Conservation (phyloP, 2,888 invertebrate genomes). For the Automeris io region DNA sequence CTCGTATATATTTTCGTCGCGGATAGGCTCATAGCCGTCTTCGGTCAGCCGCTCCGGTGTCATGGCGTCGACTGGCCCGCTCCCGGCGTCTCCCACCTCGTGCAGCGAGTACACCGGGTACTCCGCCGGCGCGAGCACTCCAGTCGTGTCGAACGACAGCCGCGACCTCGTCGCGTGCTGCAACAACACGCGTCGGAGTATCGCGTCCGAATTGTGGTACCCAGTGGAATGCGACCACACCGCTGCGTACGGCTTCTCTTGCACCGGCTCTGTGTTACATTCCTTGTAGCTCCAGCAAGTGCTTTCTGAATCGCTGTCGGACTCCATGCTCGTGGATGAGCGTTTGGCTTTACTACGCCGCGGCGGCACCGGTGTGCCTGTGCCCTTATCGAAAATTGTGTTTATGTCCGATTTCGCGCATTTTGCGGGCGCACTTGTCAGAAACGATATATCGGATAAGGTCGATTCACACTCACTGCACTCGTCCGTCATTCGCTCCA, state of each 20-base stretch:
- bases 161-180: constrained; percentile 55
- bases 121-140: constrained; percentile 49
- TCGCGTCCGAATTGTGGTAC: constrained; percentile 64
- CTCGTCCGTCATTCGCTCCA: constrained; percentile 47
- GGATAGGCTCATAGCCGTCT: constrained; percentile 67
- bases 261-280: constrained; percentile 43
- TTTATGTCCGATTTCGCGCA: constrained; percentile 34
- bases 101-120: constrained; percentile 59
- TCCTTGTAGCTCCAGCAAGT: constrained; percentile 71
- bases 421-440: constrained; percentile 48
- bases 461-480: constrained; percentile 53
- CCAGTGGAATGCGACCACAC: constrained; percentile 68
- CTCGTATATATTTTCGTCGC: constrained; percentile 71
- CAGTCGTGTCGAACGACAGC: constrained; percentile 58
- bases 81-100: constrained; percentile 65
- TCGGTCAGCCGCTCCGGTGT: constrained; percentile 63
- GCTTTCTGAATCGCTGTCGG: constrained; percentile 61
- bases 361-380: constrained; percentile 49
- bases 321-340: constrained; percentile 33
- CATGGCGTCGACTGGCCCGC: constrained; percentile 55
- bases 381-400: constrained; percentile 33
- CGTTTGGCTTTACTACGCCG: constrained; percentile 44
- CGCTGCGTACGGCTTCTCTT: constrained; percentile 49
- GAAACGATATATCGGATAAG: constrained; percentile 45
- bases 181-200: constrained; percentile 48